Conservation (phyloP, 2,797 vertebrate genomes). For the Lemur catta region DNA sequence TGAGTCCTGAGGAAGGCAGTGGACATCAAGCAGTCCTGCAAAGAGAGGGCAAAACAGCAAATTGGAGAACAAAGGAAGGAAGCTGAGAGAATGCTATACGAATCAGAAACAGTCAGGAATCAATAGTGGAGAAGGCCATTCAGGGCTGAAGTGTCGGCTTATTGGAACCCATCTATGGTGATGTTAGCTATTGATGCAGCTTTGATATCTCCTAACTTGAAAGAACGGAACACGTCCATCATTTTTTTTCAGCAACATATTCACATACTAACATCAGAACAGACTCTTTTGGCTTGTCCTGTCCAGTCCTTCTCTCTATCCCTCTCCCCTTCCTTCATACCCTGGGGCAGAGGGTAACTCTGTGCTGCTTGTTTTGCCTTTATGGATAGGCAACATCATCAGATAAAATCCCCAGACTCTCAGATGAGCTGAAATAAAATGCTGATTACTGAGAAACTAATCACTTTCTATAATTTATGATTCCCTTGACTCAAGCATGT, state of each 20-base stretch:
- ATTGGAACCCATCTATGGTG: neutral
- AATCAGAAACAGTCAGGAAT: neutral
- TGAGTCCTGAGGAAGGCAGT: neutral
- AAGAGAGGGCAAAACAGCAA: neutral
- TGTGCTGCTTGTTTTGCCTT: neutral
- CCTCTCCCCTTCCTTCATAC: neutral
- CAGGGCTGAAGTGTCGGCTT: no score
- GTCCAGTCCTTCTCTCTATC: neutral
- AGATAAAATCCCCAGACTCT: neutral
- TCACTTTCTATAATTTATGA: neutral
- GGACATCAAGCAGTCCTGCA: neutral
- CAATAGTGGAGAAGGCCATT: neutral
- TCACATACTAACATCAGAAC: neutral
- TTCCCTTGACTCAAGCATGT: neutral
- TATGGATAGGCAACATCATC: neutral
- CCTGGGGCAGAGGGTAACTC: neutral
- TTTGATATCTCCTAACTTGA: neutral
- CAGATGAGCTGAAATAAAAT: constrained; percentile 17
- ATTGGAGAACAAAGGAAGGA: neutral
- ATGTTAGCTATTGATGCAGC: neutral
- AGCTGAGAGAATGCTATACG: neutral
- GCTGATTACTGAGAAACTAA: constrained; percentile 17
- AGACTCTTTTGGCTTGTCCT: neutral
- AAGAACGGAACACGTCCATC: neutral
- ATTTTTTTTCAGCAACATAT: neutral